Base-by-base conservation (phyloP, 2,113 vertebrate species). In the Neoarius graeffei region DNA sequence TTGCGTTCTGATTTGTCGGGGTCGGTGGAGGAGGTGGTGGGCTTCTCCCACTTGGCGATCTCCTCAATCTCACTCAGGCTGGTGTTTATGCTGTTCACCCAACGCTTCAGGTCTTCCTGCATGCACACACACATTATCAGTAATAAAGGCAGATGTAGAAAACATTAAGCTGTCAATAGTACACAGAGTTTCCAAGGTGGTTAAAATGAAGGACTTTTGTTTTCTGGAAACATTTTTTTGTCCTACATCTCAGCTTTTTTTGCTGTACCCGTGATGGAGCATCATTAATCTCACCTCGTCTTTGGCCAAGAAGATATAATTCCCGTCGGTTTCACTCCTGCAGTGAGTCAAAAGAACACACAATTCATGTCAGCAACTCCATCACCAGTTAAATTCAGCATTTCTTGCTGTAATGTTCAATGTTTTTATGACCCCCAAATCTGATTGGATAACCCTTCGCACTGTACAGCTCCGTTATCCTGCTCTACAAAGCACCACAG, bases 291-390 rank as follows among this genome's bases (percentile, higher is more conserved):
- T 96, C 92, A 98, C 97, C 95, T 98, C 97, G 83, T 98, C 97
- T 94, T 97, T 98, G 88, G 97, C 97, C 91, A 98, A 97, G 93
- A 98, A 98, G 85, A 98, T 95, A 88, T 96, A 97, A 88, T 97
- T 96, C 92, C 95, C 97, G 62, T 96, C 97, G 64, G 97, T 97
- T 10, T 94, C 94, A 69, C 97, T 90, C 92, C 97, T 98, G 95
- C 92, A 73, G 91, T 66, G 90, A 87, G 88, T 89, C 86, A 59
- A 79, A 88, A 86, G 19, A 92, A n/a, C 48, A 19, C 19, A 62
- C 25, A 48, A 5, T 20, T 77, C 19, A 81, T 23, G 52, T 71
- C 74, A 54, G 48, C 25, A 11, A 62, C 9, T 76, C 13, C 2
- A 60, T 35, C 30, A 59, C 25, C 15, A n/a, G 7, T 56, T 52